phyloP scores from a whole-genome alignment of 2,888 invertebrate genomes.

The Lordiphosa andalusiaca region DNA sequence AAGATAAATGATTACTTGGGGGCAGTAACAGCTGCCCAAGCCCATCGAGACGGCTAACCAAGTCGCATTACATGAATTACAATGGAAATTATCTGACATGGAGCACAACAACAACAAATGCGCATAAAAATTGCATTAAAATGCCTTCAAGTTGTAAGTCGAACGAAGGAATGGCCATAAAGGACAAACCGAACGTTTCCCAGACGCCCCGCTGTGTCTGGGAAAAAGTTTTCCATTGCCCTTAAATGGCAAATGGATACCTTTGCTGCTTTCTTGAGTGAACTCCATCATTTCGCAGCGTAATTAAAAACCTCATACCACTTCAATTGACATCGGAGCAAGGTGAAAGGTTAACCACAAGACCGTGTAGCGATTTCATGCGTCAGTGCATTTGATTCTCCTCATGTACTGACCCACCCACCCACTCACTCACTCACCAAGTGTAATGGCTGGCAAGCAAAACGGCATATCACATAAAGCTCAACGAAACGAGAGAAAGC shows the following conservation, averaged over 20 bases:
- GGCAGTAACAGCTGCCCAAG: constrained; percentile 8
- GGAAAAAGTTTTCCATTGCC: constrained; percentile 49
- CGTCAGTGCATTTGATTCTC: constrained; percentile 20
- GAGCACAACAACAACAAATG: constrained; percentile 46
- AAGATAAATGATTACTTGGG: too few relatives aligned
- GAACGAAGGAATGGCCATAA: constrained; percentile 65
- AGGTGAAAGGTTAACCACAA: constrained; percentile 35
- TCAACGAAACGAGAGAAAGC: constrained; percentile 29
- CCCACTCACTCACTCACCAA: not conserved
- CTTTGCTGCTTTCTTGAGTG: constrained; percentile 12
- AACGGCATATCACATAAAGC: constrained; percentile 25
- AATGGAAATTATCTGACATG: constrained; percentile 54
- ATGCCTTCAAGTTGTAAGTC: constrained; percentile 42
- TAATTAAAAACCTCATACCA: constrained; percentile 43
- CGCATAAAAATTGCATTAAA: constrained; percentile 68
- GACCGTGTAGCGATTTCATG: constrained; percentile 12
- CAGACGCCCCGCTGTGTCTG: constrained; percentile 20
- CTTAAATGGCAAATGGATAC: constrained; percentile 50
- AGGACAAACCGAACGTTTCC: constrained; percentile 48
- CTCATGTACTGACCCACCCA: not conserved
- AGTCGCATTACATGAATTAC: constrained; percentile 60
- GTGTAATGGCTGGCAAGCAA: constrained; percentile 20
- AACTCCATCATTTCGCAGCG: constrained; percentile 46
- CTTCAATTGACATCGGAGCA: constrained; percentile 2
- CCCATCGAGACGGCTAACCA: constrained; percentile 28